Evolutionary conservation across 2,113 vertebrate genomes (phyloP).

Genomic region (Silurus asotus): DNA sequence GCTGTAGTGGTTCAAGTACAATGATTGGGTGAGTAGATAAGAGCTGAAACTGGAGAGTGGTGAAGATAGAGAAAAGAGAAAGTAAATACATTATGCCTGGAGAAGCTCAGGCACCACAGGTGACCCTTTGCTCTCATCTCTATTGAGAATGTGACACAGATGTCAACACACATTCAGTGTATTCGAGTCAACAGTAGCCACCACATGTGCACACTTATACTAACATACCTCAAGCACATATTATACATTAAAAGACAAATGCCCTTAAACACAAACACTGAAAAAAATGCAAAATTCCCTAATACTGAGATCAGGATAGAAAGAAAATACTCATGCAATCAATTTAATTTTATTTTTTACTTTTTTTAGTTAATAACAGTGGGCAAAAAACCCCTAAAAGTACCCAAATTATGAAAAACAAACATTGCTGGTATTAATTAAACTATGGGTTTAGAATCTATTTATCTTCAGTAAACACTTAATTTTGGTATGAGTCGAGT

Average conservation of each 20-base stretch:
- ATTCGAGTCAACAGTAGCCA: background rate
- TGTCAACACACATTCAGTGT: conserved; percentile 1
- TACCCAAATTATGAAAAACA: background rate
- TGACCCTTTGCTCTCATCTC: conserved; percentile 30
- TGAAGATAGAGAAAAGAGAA: background rate
- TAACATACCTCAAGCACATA: background rate
- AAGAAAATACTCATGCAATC: background rate
- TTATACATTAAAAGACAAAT: background rate
- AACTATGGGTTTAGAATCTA: background rate
- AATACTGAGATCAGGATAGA: background rate
- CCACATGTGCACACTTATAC: background rate
- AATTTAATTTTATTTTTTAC: background rate
- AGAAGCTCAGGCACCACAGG: conserved; percentile 10
- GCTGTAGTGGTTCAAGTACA: background rate
- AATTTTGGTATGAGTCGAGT: no score
- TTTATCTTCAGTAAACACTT: no score
- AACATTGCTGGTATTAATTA: background rate
- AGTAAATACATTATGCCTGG: conserved; percentile 8
- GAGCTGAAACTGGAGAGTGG: conserved; percentile 16
- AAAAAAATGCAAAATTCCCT: background rate
- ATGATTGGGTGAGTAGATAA: background rate
- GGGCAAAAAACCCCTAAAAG: background rate
- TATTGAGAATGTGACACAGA: conserved; percentile 25
- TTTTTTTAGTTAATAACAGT: background rate
- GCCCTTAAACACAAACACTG: background rate